phyloP scores from a whole-genome alignment of 2,113 vertebrate species.

The Thamnophis sirtalis region DNA sequence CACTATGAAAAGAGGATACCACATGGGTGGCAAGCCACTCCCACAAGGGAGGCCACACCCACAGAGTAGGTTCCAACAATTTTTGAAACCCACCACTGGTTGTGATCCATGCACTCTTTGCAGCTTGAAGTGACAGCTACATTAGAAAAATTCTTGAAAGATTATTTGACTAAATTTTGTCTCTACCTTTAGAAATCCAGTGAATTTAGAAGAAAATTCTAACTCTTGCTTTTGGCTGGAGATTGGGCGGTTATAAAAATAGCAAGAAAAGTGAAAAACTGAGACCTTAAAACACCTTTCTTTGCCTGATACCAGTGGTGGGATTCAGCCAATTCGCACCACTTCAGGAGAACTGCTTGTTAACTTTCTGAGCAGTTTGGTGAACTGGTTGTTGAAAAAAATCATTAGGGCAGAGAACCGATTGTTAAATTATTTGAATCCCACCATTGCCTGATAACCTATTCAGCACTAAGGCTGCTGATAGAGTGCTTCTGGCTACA shows the following conservation, averaged over 20 bases:
- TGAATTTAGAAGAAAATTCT: neutral
- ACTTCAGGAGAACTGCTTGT: too few relatives aligned
- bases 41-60: too few relatives aligned
- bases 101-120: neutral
- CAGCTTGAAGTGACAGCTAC: neutral
- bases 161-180: slow-evolving; percentile 5
- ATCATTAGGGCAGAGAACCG: too few relatives aligned
- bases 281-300: neutral
- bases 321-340: too few relatives aligned
- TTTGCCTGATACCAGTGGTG: neutral
- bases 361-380: too few relatives aligned
- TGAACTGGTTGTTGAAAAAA: too few relatives aligned
- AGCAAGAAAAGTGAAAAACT: neutral
- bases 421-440: too few relatives aligned
- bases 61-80: too few relatives aligned
- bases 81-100: too few relatives aligned
- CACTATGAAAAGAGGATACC: too few relatives aligned
- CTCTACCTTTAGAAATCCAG: neutral
- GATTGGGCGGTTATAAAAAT: neutral
- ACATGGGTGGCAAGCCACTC: too few relatives aligned
- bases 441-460: neutral
- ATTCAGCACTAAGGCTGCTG: neutral
- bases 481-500: neutral
- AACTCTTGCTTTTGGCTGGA: slow-evolving; percentile 1
- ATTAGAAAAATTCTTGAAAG: neutral